A percentile compares a stretch with the other conserved stretches of the same genome.
phyloP scores from a whole-genome alignment of 2,797 vertebrate genomes.

The Tenualosa ilisha region DNA sequence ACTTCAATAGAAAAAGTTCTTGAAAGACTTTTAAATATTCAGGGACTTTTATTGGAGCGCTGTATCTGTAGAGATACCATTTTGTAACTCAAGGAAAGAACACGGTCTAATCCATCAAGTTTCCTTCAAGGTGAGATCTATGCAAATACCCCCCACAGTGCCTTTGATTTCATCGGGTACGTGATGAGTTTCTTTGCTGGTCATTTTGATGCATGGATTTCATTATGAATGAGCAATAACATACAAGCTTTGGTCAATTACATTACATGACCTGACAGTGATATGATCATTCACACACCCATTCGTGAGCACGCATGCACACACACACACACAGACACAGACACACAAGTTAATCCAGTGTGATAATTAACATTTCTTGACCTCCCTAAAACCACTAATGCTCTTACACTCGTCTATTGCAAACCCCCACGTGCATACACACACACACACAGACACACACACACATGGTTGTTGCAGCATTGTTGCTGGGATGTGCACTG shows the following conservation, averaged over 20 bases:
- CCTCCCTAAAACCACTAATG: conserved; percentile 18
- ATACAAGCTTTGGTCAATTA: not conserved
- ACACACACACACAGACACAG: not conserved
- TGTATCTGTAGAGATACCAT: not conserved
- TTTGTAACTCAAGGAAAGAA: not conserved
- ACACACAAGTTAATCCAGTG: not conserved
- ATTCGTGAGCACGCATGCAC: not conserved
- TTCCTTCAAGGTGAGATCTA: not conserved
- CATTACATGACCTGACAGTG: not conserved
- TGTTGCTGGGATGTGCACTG: too few relatives aligned
- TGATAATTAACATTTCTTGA: conserved; percentile 24
- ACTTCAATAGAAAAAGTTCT: conserved; percentile 1
- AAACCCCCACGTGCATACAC: not conserved
- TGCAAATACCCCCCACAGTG: not conserved
- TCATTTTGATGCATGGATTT: not conserved
- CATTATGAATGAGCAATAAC: not conserved
- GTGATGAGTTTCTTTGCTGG: not conserved
- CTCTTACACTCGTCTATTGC: conserved; percentile 11
- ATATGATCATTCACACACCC: conserved; percentile 1
- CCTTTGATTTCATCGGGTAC: not conserved
- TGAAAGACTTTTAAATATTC: not conserved
- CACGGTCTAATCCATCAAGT: conserved; percentile 1
- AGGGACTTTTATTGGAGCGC: not conserved
- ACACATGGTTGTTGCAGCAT: not conserved
- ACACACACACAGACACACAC: not conserved